Conservation (phyloP, 1,140 invertebrate species). For the Drosophila sechellia region DNA sequence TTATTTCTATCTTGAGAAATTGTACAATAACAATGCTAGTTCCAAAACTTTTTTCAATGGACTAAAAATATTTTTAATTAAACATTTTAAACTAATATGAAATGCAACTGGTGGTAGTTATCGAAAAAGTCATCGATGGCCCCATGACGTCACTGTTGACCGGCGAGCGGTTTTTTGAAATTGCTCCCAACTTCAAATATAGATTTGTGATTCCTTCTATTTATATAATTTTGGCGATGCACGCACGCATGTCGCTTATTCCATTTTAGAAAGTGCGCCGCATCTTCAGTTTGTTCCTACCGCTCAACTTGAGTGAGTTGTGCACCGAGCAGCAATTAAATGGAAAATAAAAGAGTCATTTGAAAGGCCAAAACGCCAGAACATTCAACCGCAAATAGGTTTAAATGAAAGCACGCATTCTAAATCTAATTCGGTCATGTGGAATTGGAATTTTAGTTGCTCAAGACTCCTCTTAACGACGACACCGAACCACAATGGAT, state of each 20-base stretch:
- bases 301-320: constrained; percentile 80
- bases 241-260: constrained; percentile 59
- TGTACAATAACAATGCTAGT: no score
- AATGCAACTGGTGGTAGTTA: neutral
- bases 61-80: no score
- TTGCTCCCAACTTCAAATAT: constrained; percentile 69
- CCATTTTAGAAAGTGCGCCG: constrained; percentile 68
- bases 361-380: constrained; percentile 29
- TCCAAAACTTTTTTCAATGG: no score
- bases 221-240: constrained; percentile 75
- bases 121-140: constrained; percentile 9
- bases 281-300: constrained; percentile 72
- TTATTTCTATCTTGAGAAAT: no score
- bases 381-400: constrained; percentile 42
- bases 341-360: constrained; percentile 27
- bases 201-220: constrained; percentile 63
- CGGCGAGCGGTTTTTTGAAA: constrained; percentile 25
- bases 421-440: constrained; percentile 70
- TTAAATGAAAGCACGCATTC: constrained; percentile 47
- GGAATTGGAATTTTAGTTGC: constrained; percentile 74
- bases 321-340: constrained; percentile 49
- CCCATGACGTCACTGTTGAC: constrained; percentile 33
- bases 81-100: no score
- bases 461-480: constrained; percentile 36
- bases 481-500: constrained; percentile 25